Conservation (phyloP, 2,113 vertebrate genomes). For the Himantopus leucocephalus region DNA sequence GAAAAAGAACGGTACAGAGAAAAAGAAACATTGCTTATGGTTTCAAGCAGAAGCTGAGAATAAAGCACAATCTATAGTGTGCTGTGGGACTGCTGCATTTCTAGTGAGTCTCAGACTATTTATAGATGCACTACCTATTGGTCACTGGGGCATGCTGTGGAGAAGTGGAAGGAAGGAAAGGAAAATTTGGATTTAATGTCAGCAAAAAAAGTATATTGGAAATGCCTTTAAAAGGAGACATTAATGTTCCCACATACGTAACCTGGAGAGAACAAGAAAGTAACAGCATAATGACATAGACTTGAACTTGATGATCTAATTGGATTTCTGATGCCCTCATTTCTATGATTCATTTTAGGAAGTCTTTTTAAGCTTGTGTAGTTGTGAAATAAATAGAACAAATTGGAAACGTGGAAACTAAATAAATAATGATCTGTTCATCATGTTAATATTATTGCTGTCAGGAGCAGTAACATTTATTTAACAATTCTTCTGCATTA, state of each 20-base stretch:
- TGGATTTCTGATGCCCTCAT: background rate
- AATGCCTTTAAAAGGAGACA: background rate
- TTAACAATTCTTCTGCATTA: background rate
- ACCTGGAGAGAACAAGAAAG: background rate
- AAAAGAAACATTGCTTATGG: background rate
- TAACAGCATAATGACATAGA: background rate
- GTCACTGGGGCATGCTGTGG: background rate
- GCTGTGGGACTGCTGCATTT: background rate
- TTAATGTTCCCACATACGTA: fast-evolving
- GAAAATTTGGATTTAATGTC: background rate
- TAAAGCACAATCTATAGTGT: background rate
- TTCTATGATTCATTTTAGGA: background rate
- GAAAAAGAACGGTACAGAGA: background rate
- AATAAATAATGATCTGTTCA: conserved; percentile 21
- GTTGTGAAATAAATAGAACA: conserved; percentile 26
- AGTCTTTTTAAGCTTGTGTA: background rate
- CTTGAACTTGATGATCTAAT: background rate
- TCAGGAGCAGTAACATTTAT: background rate
- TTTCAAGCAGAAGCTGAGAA: background rate
- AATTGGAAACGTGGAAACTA: background rate
- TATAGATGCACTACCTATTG: background rate
- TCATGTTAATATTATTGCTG: background rate
- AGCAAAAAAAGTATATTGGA: background rate
- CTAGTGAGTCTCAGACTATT: background rate
- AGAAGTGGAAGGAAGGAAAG: background rate